phyloP scores from a whole-genome alignment of 2,113 vertebrate species.

The Stegostoma tigrinum region DNA sequence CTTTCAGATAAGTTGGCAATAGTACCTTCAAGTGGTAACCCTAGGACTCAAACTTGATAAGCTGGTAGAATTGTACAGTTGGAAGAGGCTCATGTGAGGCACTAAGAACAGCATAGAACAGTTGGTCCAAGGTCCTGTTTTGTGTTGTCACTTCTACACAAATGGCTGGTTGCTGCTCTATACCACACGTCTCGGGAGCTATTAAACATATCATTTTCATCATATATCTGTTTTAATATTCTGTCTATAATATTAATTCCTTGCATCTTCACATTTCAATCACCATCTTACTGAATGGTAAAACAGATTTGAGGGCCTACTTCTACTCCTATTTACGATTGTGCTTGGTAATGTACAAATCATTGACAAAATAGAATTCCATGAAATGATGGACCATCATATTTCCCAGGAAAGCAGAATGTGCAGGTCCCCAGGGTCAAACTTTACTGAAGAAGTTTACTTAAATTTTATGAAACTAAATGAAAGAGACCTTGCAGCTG shows the following conservation, averaged over 20 bases:
- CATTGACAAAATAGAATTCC: not conserved
- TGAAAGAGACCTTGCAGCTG: not conserved
- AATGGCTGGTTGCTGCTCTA: not conserved
- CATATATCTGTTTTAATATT: not conserved
- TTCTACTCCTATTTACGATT: not conserved
- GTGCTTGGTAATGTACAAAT: not conserved
- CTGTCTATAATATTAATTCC: not conserved
- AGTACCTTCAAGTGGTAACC: not conserved
- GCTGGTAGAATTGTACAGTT: not conserved
- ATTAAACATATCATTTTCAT: not conserved
- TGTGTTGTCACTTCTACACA: not conserved
- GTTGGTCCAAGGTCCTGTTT: not conserved
- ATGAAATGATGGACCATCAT: slow-evolving; percentile 1
- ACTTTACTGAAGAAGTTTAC: not conserved
- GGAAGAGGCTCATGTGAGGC: not conserved
- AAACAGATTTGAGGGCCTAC: no score
- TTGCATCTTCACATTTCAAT: not conserved
- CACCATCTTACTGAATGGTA: no score
- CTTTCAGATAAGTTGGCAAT: not conserved
- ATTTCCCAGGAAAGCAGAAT: not conserved
- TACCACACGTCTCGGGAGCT: not conserved
- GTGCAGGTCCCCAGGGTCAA: not conserved
- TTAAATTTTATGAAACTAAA: no score
- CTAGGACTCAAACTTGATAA: not conserved
- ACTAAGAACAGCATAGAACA: not conserved